phyloP scores from a whole-genome alignment of 2,113 vertebrate genomes.

The Proteles cristata region DNA sequence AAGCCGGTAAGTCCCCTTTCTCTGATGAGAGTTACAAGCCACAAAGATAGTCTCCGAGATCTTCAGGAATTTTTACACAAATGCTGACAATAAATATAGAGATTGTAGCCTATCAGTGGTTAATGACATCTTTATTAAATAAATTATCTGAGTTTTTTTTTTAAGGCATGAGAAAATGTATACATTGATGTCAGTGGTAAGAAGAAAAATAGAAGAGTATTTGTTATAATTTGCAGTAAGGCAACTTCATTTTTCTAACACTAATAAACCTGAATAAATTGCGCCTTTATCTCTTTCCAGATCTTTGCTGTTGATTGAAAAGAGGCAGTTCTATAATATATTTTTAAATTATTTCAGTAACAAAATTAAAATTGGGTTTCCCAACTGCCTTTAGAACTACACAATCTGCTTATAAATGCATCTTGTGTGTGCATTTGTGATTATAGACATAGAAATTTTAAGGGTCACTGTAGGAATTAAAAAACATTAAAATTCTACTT shows the following conservation, averaged over 20 bases:
- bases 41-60: neutral
- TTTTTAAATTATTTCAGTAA: slow-evolving; percentile 80
- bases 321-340: slow-evolving; percentile 75
- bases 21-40: neutral
- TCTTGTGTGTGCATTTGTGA: slow-evolving; percentile 76
- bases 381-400: slow-evolving; percentile 73
- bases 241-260: slow-evolving; percentile 69
- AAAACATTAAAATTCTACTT: slow-evolving; percentile 78
- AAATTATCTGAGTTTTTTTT: slow-evolving; percentile 35
- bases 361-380: slow-evolving; percentile 82
- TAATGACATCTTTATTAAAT: slow-evolving; percentile 43
- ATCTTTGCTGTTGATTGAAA: slow-evolving; percentile 76
- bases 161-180: slow-evolving; percentile 41
- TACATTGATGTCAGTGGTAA: neutral
- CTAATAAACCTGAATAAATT: slow-evolving; percentile 72
- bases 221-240: slow-evolving; percentile 60
- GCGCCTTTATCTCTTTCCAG: slow-evolving; percentile 74
- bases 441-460: slow-evolving; percentile 76
- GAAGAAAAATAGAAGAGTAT: slow-evolving; percentile 30
- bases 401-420: slow-evolving; percentile 78
- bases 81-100: slow-evolving; percentile 30
- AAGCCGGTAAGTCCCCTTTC: slow-evolving; percentile 89
- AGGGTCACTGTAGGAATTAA: slow-evolving; percentile 81
- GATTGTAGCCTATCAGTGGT: neutral
- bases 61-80: neutral